Evolutionary conservation across 2,888 invertebrate species (phyloP).

Genomic region (Sinodicranocentrus sp.): DNA sequence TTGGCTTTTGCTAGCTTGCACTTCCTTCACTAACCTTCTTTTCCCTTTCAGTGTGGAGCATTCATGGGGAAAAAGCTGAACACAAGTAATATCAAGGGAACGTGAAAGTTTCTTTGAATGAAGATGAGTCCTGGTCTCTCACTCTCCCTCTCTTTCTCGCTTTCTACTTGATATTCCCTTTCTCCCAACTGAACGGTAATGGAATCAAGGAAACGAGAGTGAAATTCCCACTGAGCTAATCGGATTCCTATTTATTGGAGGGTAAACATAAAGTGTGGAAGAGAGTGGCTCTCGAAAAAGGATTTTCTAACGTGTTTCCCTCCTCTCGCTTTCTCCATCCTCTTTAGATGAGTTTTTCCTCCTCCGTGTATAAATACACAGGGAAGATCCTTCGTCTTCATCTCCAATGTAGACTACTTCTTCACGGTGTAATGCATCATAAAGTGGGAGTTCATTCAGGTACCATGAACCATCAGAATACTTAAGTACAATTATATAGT

Average conservation of each 20-base stretch:
- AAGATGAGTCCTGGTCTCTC: constrained; percentile 42
- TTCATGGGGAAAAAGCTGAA: constrained; percentile 50
- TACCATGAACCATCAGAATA: constrained; percentile 48
- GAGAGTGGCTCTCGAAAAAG: constrained; percentile 51
- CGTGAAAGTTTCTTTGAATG: constrained; percentile 62
- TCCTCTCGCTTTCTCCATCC: not conserved
- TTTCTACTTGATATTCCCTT: constrained; percentile 53
- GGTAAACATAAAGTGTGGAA: constrained; percentile 66
- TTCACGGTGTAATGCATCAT: constrained; percentile 60
- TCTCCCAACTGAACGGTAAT: constrained; percentile 57
- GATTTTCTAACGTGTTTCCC: constrained; percentile 53
- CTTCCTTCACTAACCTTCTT: constrained; percentile 6
- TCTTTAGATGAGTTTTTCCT: not conserved
- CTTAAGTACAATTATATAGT: constrained; percentile 45
- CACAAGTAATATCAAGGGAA: constrained; percentile 57
- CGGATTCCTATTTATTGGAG: constrained; percentile 71
- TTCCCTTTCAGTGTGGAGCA: constrained; percentile 20
- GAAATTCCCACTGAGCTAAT: constrained; percentile 66
- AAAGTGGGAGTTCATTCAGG: constrained; percentile 55
- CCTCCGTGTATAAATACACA: not conserved
- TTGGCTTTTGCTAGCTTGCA: not conserved
- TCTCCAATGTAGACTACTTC: constrained; percentile 16
- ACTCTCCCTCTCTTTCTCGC: constrained; percentile 18
- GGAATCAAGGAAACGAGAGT: constrained; percentile 62
- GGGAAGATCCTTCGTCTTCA: not conserved